These are phyloP conservation scores for Melieria picta DNA, from an alignment of 2,888 invertebrate species.

Conservation along the genomic window DNA sequence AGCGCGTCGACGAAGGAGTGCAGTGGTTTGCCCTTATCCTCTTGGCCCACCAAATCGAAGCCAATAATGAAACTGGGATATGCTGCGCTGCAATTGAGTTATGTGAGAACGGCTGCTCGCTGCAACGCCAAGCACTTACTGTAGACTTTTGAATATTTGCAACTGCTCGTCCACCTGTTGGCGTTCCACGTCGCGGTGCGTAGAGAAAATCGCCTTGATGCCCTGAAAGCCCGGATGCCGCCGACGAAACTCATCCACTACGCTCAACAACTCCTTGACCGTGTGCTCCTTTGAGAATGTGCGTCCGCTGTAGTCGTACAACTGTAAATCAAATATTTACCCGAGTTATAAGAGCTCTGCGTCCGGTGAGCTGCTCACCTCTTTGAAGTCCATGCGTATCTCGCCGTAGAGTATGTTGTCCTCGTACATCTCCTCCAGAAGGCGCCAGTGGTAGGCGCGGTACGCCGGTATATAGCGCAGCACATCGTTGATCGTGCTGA, in stretches of 20 bases:
- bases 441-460: slow-evolving; percentile 69
- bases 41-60: slow-evolving; percentile 76
- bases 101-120: not conserved
- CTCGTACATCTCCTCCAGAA: slow-evolving; percentile 69
- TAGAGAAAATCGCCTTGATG: slow-evolving; percentile 69
- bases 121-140: slow-evolving; percentile 51
- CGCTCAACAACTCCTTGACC: slow-evolving; percentile 60
- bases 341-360: not conserved
- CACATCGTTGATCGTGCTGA: slow-evolving; percentile 66
- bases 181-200: slow-evolving; percentile 46
- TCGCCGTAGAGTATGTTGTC: slow-evolving; percentile 75
- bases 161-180: slow-evolving; percentile 45
- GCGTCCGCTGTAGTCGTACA: slow-evolving; percentile 71
- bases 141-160: slow-evolving; percentile 49
- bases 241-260: slow-evolving; percentile 67
- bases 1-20: slow-evolving; percentile 53
- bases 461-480: slow-evolving; percentile 69
- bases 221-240: slow-evolving; percentile 72
- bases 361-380: slow-evolving; percentile 42
- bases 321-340: slow-evolving; percentile 44
- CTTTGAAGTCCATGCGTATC: slow-evolving; percentile 63
- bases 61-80: slow-evolving; percentile 71
- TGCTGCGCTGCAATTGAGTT: slow-evolving; percentile 44
- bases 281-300: slow-evolving; percentile 66
- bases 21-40: slow-evolving; percentile 71